Percentiles rank a stretch among this genome's conserved stretches.
phyloP scores from a whole-genome alignment of 2,797 vertebrate genomes.

The Monodelphis domestica region DNA sequence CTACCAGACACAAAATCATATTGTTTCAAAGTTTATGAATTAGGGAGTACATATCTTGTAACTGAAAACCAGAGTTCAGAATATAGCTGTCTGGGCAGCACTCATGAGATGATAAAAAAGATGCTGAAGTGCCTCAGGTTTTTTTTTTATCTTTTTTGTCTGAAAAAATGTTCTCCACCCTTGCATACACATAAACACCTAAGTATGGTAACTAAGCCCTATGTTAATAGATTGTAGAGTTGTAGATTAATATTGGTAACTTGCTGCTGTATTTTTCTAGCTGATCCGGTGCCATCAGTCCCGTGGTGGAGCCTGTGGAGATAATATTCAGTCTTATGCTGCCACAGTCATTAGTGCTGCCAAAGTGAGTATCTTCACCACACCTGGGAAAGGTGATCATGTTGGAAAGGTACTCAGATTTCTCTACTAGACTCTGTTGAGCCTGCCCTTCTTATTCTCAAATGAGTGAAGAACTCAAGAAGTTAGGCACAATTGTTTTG shows the following conservation, averaged over 20 bases:
- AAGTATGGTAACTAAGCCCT: conserved; percentile 80
- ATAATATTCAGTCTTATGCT: conserved; percentile 98
- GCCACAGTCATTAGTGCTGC: conserved; percentile 99
- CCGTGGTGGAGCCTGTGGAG: conserved; percentile 97
- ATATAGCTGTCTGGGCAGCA: conserved; percentile 85
- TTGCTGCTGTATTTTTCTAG: conserved; percentile 84
- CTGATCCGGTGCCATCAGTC: conserved; percentile 99
- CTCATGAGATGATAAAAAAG: conserved; percentile 86
- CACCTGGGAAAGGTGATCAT: conserved; percentile 64
- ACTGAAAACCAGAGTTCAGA: conserved; percentile 84
- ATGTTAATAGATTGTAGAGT: conserved; percentile 80
- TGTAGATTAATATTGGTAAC: conserved; percentile 81
- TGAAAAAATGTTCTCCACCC: conserved; percentile 73
- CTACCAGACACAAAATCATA: conserved; percentile 83
- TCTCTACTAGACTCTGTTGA: conserved; percentile 68
- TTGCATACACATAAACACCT: conserved; percentile 64
- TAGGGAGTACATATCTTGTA: conserved; percentile 82
- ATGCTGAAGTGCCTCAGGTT: conserved; percentile 83
- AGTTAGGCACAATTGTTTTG: conserved; percentile 27
- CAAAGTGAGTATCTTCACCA: conserved; percentile 91
- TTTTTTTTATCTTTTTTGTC: conserved; percentile 85
- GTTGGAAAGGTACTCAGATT: conserved; percentile 65
- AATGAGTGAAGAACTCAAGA: conserved; percentile 37
- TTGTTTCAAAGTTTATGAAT: conserved; percentile 86
- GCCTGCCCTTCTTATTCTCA: conserved; percentile 50